Evolutionary conservation across 2,113 vertebrate species (phyloP).

Genomic region (Suricata suricatta): DNA sequence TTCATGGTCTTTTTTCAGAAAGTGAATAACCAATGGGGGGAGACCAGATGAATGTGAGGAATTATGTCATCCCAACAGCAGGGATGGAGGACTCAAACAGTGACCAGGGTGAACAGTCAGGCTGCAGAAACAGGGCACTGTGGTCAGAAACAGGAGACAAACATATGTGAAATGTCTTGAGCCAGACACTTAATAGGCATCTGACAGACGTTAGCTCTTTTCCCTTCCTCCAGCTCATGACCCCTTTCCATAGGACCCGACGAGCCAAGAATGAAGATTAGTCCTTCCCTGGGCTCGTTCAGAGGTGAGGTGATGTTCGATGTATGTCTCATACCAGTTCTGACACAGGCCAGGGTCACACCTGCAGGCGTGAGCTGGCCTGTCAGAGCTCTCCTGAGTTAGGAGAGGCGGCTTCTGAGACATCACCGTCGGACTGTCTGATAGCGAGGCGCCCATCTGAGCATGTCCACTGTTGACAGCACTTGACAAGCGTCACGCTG

Average conservation of each 20-base stretch:
- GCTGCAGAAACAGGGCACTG: not conserved
- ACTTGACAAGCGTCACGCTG: not conserved
- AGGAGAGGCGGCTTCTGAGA: not conserved
- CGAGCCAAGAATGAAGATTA: not conserved
- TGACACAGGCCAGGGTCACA: not conserved
- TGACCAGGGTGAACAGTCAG: not conserved
- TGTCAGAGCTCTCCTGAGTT: not conserved
- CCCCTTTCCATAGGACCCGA: not conserved
- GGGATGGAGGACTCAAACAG: not conserved
- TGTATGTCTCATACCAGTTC: not conserved
- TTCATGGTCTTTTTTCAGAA: not conserved
- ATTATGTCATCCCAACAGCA: not conserved
- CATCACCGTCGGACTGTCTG: slow-evolving; percentile 19
- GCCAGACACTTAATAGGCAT: not conserved
- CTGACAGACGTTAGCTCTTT: not conserved
- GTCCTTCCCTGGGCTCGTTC: not conserved
- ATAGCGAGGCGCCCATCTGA: slow-evolving; percentile 6
- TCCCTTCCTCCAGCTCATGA: not conserved
- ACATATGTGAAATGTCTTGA: not conserved
- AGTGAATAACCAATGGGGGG: too few species aligned
- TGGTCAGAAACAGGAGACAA: not conserved
- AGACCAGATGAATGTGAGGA: not conserved
- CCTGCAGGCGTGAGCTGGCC: not conserved
- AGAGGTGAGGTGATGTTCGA: not conserved
- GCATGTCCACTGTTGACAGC: slow-evolving; percentile 4